phyloP scores from a whole-genome alignment of 1,140 invertebrate genomes.

The Apis dorsata region DNA sequence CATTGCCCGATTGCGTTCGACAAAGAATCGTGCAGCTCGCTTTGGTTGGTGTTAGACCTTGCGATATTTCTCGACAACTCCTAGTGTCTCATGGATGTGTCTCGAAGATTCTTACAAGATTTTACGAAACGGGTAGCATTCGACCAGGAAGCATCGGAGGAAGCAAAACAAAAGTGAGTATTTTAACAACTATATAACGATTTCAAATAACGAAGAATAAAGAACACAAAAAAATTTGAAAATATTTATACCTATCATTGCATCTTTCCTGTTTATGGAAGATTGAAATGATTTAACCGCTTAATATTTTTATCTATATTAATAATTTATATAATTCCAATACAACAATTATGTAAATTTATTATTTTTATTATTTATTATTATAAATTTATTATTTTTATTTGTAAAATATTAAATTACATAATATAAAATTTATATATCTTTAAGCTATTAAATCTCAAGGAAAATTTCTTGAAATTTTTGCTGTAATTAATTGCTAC shows the following conservation, averaged over 20 bases:
- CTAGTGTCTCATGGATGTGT: conserved; percentile 97
- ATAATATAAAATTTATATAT: neutral
- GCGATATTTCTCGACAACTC: conserved; percentile 96
- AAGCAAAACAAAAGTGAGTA: conserved; percentile 92
- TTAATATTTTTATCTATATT: neutral
- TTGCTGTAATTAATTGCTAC: neutral
- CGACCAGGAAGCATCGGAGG: conserved; percentile 94
- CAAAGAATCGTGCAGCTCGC: conserved; percentile 96
- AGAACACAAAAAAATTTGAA: neutral
- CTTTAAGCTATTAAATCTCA: neutral
- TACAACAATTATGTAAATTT: neutral
- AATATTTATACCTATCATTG: neutral
- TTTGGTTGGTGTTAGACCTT: conserved; percentile 93
- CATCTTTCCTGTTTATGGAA: no score
- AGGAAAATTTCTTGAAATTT: neutral
- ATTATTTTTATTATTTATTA: neutral
- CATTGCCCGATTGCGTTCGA: conserved; percentile 95
- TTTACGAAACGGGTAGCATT: conserved; percentile 96
- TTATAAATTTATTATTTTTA: no score
- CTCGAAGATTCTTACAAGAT: conserved; percentile 98
- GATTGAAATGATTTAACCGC: no score
- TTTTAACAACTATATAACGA: neutral
- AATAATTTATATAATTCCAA: neutral
- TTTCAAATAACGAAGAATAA: neutral
- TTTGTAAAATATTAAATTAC: neutral